These are phyloP conservation scores for Dynastes grantii DNA, from an alignment of 2,888 invertebrate species.

Conservation along the genomic window DNA sequence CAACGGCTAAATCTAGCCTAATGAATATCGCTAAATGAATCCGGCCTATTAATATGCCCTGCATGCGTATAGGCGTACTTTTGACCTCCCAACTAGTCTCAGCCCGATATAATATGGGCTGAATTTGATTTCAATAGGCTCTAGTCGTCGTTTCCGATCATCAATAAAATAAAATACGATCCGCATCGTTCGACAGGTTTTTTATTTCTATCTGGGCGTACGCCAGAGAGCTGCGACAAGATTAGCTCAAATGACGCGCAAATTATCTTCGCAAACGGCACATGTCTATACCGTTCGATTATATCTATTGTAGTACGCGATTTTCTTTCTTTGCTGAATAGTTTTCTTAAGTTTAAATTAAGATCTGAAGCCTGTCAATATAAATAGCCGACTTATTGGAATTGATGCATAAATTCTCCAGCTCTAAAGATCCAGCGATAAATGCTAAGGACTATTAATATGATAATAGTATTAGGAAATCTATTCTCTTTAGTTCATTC, in stretches of 20 bases:
- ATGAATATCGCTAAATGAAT: too few relatives aligned
- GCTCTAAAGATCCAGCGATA: too few relatives aligned
- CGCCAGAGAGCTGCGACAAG: conserved; percentile 41
- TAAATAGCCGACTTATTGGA: too few relatives aligned
- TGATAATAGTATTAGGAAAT: too few relatives aligned
- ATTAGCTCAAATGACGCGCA: conserved; percentile 50
- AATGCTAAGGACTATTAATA: too few relatives aligned
- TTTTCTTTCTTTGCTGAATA: background rate
- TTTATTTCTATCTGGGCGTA: conserved; percentile 47
- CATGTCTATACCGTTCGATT: conserved; percentile 6
- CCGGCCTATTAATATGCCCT: too few relatives aligned
- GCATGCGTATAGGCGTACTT: background rate
- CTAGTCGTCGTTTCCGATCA: conserved; percentile 4
- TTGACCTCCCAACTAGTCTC: background rate
- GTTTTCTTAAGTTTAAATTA: too few relatives aligned
- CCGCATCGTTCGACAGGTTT: conserved; percentile 46
- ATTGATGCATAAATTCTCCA: too few relatives aligned
- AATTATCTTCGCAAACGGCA: conserved; percentile 22
- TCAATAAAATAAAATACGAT: conserved; percentile 49
- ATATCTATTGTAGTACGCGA: conserved; percentile 1
- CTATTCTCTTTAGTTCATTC: too few relatives aligned
- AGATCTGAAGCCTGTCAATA: too few relatives aligned
- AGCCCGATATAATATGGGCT: background rate
- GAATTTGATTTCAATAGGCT: background rate
- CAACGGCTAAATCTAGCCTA: too few relatives aligned